phyloP scores from a whole-genome alignment of 2,888 invertebrate genomes.

The Psylliodes chrysocephalus region DNA sequence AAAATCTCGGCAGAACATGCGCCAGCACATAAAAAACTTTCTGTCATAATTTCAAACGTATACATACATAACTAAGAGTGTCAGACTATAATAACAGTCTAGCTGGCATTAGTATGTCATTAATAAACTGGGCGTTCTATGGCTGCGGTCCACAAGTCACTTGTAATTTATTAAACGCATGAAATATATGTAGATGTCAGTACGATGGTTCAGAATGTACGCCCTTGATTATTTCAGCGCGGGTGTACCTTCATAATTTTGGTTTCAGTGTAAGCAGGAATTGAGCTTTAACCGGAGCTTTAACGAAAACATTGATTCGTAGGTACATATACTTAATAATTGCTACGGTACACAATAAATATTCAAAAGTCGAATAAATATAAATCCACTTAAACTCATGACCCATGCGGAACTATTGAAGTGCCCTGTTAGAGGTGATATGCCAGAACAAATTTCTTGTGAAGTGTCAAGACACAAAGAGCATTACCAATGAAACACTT shows the following conservation, averaged over 20 bases:
- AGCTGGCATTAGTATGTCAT: conserved; percentile 50
- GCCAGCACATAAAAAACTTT: conserved; percentile 23
- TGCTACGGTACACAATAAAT: too few species aligned
- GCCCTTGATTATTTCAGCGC: conserved; percentile 42
- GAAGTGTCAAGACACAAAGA: too few species aligned
- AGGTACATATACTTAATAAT: too few species aligned
- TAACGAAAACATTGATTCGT: too few species aligned
- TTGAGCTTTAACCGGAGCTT: too few species aligned
- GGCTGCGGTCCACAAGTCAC: conserved; percentile 44
- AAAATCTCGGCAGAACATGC: conserved; percentile 22
- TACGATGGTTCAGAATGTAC: conserved; percentile 40
- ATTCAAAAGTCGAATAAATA: too few species aligned
- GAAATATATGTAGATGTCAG: conserved; percentile 48
- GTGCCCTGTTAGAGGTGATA: too few species aligned
- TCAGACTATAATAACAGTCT: conserved; percentile 48
- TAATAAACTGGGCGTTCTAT: conserved; percentile 48
- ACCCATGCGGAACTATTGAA: too few species aligned
- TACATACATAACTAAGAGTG: conserved; percentile 41
- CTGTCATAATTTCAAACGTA: conserved; percentile 36
- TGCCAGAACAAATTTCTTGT: too few species aligned
- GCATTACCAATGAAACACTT: too few species aligned
- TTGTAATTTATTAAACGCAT: conserved; percentile 48
- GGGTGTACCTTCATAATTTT: not conserved
- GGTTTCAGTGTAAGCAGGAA: not conserved
- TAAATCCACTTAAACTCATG: too few species aligned